phyloP scores from a whole-genome alignment of 2,888 invertebrate genomes.

The Heliothis peltigera region DNA sequence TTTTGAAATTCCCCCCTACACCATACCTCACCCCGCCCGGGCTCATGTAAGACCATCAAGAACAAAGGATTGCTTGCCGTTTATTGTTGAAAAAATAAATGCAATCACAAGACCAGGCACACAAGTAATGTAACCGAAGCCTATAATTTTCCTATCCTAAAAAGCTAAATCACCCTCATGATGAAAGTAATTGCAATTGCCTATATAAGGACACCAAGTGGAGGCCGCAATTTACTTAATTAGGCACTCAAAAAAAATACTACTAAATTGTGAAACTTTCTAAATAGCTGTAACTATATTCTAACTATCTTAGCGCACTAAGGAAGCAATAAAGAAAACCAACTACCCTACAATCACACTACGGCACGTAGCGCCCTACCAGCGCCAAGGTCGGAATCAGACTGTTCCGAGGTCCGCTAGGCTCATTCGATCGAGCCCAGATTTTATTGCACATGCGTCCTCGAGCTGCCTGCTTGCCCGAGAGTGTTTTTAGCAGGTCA shows the following conservation, averaged over 20 bases:
- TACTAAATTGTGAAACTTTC: neutral
- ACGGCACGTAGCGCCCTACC: neutral
- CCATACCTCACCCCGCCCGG: neutral
- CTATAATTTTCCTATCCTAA: neutral
- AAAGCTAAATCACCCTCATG: neutral
- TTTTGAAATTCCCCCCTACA: constrained; percentile 15
- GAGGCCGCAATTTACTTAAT: neutral
- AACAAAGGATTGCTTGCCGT: neutral
- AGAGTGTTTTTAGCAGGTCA: constrained; percentile 11
- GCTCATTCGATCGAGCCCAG: constrained; percentile 24
- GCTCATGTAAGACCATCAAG: neutral
- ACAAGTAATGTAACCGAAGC: neutral
- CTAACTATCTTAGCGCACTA: no score
- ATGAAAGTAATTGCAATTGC: no score
- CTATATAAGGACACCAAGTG: no score
- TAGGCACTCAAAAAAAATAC: neutral
- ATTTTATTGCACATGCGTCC: constrained; percentile 45
- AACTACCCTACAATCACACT: neutral
- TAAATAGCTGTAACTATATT: neutral
- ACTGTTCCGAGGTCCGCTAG: neutral
- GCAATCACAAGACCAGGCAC: neutral
- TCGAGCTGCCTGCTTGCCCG: neutral
- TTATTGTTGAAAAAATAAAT: neutral
- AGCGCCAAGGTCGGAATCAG: neutral
- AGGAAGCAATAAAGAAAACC: neutral